Evolutionary conservation across 2,888 invertebrate genomes (phyloP).

Genomic region (Alitta virens): DNA sequence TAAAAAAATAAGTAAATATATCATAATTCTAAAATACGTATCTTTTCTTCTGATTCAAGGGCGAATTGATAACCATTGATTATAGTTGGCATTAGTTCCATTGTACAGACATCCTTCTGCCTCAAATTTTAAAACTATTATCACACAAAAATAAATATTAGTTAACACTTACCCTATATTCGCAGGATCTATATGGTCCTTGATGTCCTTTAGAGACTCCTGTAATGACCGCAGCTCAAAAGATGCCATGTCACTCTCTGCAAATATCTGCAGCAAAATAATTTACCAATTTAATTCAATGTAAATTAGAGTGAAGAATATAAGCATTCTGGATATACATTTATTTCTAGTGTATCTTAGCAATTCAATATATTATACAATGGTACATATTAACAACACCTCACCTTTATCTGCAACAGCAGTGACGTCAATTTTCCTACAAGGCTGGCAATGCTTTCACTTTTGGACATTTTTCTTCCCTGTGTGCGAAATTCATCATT

Average conservation of each 20-base stretch:
- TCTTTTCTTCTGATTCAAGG: too few relatives aligned
- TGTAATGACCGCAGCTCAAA: constrained; percentile 87
- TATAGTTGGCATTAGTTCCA: too few relatives aligned
- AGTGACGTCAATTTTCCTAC: constrained; percentile 86
- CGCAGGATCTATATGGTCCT: constrained; percentile 71
- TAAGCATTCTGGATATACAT: too few relatives aligned
- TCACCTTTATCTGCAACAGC: constrained; percentile 80
- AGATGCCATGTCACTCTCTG: constrained; percentile 67
- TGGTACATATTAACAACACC: constrained; percentile 10
- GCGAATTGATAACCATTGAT: too few relatives aligned
- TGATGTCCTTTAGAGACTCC: constrained; percentile 87
- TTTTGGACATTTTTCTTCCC: constrained; percentile 41
- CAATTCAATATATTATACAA: not conserved
- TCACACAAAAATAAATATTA: too few relatives aligned
- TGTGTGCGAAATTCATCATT: too few relatives aligned
- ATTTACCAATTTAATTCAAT: too few relatives aligned
- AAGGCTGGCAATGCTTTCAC: constrained; percentile 66
- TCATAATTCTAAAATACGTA: too few relatives aligned
- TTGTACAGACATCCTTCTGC: too few relatives aligned
- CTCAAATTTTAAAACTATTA: too few relatives aligned
- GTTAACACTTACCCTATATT: constrained; percentile 63
- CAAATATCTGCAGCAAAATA: constrained; percentile 50
- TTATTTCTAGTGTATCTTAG: not conserved
- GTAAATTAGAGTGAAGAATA: not conserved
- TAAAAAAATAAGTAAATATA: not conserved